Percentiles rank a stretch among this genome's conserved stretches.
Conservation (phyloP, 2,888 invertebrate species). For the Phlogophora meticulosa region DNA sequence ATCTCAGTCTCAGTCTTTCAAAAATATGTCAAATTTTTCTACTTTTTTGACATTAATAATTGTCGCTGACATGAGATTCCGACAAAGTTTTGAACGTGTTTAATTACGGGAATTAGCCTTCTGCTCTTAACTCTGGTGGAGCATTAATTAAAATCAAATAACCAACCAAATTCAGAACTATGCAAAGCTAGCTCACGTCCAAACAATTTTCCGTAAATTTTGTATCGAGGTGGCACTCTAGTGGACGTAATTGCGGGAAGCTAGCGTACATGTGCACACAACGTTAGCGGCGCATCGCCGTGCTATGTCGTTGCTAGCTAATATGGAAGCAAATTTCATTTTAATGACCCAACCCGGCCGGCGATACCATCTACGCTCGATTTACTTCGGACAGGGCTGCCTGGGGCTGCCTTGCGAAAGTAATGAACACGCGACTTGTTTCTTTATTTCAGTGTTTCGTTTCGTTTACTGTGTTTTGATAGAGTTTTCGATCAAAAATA, state of each 20-base stretch:
- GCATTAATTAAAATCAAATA: not conserved
- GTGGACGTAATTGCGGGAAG: constrained; percentile 23
- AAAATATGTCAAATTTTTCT: too few relatives aligned
- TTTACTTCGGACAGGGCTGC: constrained; percentile 77
- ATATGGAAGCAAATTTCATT: constrained; percentile 87
- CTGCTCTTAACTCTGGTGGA: not conserved
- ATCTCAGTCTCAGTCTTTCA: too few relatives aligned
- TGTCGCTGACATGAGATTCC: too few relatives aligned
- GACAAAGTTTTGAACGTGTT: too few relatives aligned
- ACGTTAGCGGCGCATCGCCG: constrained; percentile 57
- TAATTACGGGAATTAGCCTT: too few relatives aligned
- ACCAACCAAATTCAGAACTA: not conserved
- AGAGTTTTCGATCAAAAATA: constrained; percentile 34
- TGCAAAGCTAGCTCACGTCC: not conserved
- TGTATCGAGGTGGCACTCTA: constrained; percentile 18
- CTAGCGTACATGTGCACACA: constrained; percentile 55
- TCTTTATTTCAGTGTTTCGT: constrained; percentile 62
- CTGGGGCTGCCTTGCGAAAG: constrained; percentile 66
- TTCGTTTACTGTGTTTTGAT: constrained; percentile 36
- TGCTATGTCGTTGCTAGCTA: constrained; percentile 66
- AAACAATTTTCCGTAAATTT: constrained; percentile 18
- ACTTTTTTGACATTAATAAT: too few relatives aligned
- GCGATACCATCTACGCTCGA: constrained; percentile 82
- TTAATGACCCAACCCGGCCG: constrained; percentile 82
- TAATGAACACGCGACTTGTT: constrained; percentile 55